A percentile compares a stretch with the other conserved stretches of the same genome.
phyloP scores from a whole-genome alignment of 2,797 vertebrate species.

The Sebastes miniatus region DNA sequence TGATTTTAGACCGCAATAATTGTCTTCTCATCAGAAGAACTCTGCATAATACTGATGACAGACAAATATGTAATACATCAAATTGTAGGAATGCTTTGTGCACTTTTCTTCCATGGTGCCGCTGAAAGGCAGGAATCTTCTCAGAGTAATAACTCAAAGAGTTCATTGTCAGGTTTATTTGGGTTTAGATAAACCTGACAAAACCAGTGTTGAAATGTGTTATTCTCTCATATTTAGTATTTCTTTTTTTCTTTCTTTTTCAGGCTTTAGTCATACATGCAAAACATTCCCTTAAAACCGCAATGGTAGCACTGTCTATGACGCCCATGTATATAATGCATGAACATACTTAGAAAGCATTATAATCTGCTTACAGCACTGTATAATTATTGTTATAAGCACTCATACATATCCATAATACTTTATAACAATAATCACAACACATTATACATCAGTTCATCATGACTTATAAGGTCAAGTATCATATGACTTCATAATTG shows the following conservation, averaged over 20 bases:
- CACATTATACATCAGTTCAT: no score
- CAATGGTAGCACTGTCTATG: no score
- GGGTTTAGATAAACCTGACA: not conserved
- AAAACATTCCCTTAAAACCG: no score
- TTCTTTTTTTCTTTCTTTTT: not conserved
- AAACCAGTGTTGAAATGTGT: not conserved
- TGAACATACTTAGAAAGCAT: no score
- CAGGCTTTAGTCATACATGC: no score
- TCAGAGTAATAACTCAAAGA: not conserved
- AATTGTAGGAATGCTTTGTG: slow-evolving; percentile 2
- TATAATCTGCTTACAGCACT: no score
- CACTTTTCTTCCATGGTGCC: not conserved
- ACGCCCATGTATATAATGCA: no score
- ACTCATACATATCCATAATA: no score
- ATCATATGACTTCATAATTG: no score
- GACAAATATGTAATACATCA: not conserved
- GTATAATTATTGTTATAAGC: no score
- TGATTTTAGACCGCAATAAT: not conserved
- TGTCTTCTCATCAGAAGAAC: not conserved
- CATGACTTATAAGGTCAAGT: no score
- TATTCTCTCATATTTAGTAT: not conserved
- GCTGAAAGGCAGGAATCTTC: slow-evolving; percentile 20
- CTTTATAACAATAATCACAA: no score
- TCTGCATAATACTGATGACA: not conserved
- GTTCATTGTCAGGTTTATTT: slow-evolving; percentile 3